Evolutionary conservation across 2,113 vertebrate genomes (phyloP).

Genomic region (Globicephala melas): DNA sequence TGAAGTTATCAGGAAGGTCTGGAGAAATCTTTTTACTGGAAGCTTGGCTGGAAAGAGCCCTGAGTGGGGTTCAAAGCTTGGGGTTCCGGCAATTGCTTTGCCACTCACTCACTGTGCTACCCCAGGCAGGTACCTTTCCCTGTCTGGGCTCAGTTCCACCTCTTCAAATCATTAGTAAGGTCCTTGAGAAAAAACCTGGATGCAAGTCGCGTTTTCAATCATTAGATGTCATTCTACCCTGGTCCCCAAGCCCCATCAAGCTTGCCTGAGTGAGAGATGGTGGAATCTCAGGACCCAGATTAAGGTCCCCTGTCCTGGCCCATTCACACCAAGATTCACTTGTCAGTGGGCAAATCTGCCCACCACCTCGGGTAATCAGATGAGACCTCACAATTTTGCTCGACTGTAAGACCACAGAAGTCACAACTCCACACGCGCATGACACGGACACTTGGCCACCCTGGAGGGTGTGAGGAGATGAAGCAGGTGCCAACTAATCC

Average conservation of each 20-base stretch:
- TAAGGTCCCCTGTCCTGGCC: not conserved
- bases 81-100: not conserved
- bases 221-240: not conserved
- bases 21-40: not conserved
- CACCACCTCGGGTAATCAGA: not conserved
- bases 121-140: not conserved
- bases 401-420: not conserved
- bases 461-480: not conserved
- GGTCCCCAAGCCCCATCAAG: not conserved
- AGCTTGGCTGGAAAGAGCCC: not conserved
- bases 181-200: not conserved
- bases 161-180: not conserved
- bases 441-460: not conserved
- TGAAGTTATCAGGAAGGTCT: not conserved
- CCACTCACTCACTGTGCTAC: not conserved
- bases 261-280: not conserved
- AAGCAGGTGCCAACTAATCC: slow-evolving; percentile 59
- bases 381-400: not conserved
- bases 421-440: rapidly evolving
- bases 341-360: not conserved
- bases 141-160: not conserved
- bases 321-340: not conserved
- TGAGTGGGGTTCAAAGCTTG: not conserved
- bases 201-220: not conserved
- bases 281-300: not conserved